Percentiles rank a stretch among this genome's conserved stretches.
phyloP scores from a whole-genome alignment of 2,888 invertebrate species.

The Pollenia angustigena region DNA sequence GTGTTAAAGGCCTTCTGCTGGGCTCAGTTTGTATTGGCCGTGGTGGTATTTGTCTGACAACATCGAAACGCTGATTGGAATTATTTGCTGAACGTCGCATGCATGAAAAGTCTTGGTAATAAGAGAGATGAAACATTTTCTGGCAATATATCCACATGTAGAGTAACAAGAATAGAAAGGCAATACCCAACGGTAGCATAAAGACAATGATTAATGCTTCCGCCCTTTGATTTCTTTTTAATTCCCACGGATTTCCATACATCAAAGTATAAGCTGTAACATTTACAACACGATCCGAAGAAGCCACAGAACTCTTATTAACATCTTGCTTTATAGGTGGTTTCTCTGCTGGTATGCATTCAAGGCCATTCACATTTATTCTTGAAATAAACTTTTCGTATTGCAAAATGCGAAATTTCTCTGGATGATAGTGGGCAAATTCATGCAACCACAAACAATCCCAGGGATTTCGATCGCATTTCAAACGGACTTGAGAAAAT shows the following conservation, averaged over 20 bases:
- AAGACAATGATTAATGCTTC: slow-evolving; percentile 82
- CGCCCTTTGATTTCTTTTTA: slow-evolving; percentile 80
- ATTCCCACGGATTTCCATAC: slow-evolving; percentile 79
- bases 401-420: slow-evolving; percentile 80
- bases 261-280: slow-evolving; percentile 78
- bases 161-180: slow-evolving; percentile 80
- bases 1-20: slow-evolving; percentile 54
- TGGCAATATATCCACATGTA: slow-evolving; percentile 83
- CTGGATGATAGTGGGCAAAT: slow-evolving; percentile 80
- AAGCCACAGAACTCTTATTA: neutral
- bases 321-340: neutral
- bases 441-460: slow-evolving; percentile 82
- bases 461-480: slow-evolving; percentile 82
- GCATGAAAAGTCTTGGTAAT: slow-evolving; percentile 77
- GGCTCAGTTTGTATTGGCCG: slow-evolving; percentile 72
- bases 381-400: slow-evolving; percentile 83
- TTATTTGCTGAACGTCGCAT: slow-evolving; percentile 44
- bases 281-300: slow-evolving; percentile 68
- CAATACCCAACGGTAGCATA: slow-evolving; percentile 82
- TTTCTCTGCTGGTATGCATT: slow-evolving; percentile 77
- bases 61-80: slow-evolving; percentile 80
- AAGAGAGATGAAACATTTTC: slow-evolving; percentile 81
- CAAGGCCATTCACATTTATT: slow-evolving; percentile 83
- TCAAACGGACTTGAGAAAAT: slow-evolving; percentile 75
- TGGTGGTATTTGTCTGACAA: slow-evolving; percentile 77